Evolutionary conservation across 2,113 vertebrate genomes (phyloP).

Genomic region (Dromiciops gliroides): DNA sequence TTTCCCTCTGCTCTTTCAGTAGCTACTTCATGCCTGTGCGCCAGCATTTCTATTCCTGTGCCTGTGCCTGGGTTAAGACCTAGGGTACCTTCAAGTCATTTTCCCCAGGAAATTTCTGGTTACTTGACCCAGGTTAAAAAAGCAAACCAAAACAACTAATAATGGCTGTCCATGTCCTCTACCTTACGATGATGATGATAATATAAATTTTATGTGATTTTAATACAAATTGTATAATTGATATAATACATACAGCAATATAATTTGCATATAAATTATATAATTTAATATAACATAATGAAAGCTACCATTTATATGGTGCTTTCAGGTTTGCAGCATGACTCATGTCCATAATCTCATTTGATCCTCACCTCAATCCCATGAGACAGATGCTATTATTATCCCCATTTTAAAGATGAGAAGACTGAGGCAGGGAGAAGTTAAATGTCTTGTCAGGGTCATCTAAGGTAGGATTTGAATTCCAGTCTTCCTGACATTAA

Average conservation of each 20-base stretch:
- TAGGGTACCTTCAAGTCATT: background rate
- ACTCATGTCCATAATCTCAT: background rate
- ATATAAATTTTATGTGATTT: background rate
- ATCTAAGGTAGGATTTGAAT: background rate
- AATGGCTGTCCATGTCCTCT: background rate
- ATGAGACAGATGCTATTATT: background rate
- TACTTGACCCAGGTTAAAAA: background rate
- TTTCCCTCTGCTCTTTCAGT: background rate
- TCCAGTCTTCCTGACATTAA: background rate
- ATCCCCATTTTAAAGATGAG: background rate
- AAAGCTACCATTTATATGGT: background rate
- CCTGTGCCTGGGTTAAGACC: no score
- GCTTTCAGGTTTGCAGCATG: background rate
- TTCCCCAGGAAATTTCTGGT: background rate
- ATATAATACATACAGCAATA: no score
- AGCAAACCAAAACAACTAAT: background rate
- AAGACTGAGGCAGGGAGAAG: background rate
- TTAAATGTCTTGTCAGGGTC: background rate
- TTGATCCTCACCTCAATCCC: background rate
- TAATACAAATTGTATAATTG: background rate
- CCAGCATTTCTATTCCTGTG: background rate
- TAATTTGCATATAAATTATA: no score
- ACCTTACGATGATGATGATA: background rate
- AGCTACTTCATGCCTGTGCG: background rate
- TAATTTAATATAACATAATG: background rate